phyloP scores from a whole-genome alignment of 2,797 vertebrate genomes.

The Periparus ater region DNA sequence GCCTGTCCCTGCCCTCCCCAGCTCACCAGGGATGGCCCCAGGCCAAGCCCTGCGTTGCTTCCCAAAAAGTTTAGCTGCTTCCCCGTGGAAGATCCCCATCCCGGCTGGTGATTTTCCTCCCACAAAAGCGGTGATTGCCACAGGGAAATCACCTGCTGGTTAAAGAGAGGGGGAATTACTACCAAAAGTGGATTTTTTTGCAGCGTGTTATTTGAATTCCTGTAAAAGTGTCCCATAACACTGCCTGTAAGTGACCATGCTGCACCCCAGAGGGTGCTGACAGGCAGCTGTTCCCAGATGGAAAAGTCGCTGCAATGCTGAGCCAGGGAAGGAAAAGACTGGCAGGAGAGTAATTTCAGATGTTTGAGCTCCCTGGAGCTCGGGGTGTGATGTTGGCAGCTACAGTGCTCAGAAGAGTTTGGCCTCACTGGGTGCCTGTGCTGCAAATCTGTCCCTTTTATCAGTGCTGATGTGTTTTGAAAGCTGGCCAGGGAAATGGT shows the following conservation, averaged over 20 bases:
- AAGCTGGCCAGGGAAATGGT: not conserved
- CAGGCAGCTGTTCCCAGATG: not conserved
- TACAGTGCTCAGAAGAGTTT: not conserved
- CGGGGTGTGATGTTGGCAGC: not conserved
- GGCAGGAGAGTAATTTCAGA: not conserved
- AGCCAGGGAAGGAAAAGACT: not conserved
- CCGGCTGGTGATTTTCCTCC: not conserved
- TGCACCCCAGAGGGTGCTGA: not conserved
- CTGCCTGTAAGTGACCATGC: not conserved
- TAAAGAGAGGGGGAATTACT: not conserved
- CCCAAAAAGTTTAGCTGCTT: not conserved
- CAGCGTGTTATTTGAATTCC: not conserved
- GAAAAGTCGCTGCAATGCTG: not conserved
- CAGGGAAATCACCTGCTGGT: not conserved
- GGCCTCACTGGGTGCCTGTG: accelerated
- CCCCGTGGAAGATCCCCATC: not conserved
- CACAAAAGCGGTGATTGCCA: not conserved
- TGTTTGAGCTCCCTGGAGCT: not conserved
- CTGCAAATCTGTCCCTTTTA: not conserved
- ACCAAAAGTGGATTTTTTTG: too few species aligned
- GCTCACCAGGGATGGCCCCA: not conserved
- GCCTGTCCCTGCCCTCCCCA: not conserved
- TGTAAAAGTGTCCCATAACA: not conserved
- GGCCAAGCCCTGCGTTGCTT: not conserved
- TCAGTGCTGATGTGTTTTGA: not conserved